Evolutionary conservation across 2,888 invertebrate species (phyloP).

Genomic region (Chelonus formosanus): DNA sequence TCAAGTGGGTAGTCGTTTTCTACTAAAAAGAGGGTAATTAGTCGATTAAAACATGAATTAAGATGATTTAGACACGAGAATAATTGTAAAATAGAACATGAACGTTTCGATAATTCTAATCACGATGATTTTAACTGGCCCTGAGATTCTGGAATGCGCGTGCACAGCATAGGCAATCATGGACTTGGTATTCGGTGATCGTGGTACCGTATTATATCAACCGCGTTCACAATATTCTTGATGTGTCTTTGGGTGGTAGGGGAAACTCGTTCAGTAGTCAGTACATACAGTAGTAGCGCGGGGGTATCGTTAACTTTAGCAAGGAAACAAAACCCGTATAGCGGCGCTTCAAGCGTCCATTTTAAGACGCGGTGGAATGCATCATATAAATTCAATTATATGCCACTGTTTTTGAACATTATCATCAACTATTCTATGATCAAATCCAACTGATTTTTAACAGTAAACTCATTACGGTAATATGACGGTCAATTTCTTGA

Average conservation of each 20-base stretch:
- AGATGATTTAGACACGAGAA: too few relatives aligned
- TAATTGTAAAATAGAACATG: neutral
- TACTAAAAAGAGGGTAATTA: too few relatives aligned
- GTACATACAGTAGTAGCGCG: neutral
- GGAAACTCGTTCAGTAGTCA: conserved; percentile 3
- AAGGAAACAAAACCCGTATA: conserved; percentile 18
- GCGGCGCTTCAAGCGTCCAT: conserved; percentile 40
- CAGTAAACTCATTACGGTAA: too few relatives aligned
- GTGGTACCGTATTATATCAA: conserved; percentile 2
- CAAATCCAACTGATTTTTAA: too few relatives aligned
- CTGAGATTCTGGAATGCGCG: conserved; percentile 49
- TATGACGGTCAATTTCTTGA: too few relatives aligned
- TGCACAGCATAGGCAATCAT: conserved; percentile 48
- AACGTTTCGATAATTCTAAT: conserved; percentile 3
- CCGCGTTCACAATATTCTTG: neutral
- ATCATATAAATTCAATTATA: conserved; percentile 6
- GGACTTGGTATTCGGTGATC: neutral
- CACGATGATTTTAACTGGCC: conserved; percentile 30
- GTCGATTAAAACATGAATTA: too few relatives aligned
- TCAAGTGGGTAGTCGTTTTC: too few relatives aligned
- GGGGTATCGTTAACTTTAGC: neutral
- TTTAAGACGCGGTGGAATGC: conserved; percentile 40
- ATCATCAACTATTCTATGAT: too few relatives aligned
- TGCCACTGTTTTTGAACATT: neutral
- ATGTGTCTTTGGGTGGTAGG: neutral